phyloP scores from a whole-genome alignment of 2,888 invertebrate genomes.

The Pseudococcus longispinus region DNA sequence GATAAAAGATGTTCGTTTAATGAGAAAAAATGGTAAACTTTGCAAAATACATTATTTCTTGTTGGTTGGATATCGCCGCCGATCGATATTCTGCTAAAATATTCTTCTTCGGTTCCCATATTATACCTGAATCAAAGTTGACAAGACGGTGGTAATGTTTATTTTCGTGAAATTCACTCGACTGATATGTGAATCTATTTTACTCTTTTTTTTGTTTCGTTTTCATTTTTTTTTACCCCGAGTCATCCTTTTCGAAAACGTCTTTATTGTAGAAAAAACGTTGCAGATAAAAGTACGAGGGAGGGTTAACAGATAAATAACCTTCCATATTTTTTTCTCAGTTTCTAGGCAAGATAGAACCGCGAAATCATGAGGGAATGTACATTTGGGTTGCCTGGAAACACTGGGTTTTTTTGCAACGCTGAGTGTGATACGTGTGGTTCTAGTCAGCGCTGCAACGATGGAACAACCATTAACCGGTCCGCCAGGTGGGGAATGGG shows the following conservation, averaged over 20 bases:
- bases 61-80: background rate
- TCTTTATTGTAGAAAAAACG: background rate
- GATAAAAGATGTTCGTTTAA: constrained; percentile 31
- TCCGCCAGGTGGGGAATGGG: too few species aligned
- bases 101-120: background rate
- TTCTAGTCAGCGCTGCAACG: too few species aligned
- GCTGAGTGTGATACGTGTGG: too few species aligned
- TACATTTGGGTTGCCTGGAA: too few species aligned
- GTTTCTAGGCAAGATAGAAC: too few species aligned
- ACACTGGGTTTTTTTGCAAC: too few species aligned
- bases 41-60: constrained; percentile 3
- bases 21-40: constrained; percentile 28
- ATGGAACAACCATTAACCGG: too few species aligned
- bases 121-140: constrained; percentile 4
- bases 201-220: background rate
- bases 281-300: background rate
- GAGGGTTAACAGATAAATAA: too few species aligned
- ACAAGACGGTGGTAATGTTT: background rate
- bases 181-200: background rate
- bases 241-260: background rate
- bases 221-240: background rate
- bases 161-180: constrained; percentile 6
- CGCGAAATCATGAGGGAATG: too few species aligned
- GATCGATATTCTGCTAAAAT: background rate
- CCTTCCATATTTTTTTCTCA: too few species aligned